Conservation (phyloP, 2,888 invertebrate species). For the Eupithecia inturbata region DNA sequence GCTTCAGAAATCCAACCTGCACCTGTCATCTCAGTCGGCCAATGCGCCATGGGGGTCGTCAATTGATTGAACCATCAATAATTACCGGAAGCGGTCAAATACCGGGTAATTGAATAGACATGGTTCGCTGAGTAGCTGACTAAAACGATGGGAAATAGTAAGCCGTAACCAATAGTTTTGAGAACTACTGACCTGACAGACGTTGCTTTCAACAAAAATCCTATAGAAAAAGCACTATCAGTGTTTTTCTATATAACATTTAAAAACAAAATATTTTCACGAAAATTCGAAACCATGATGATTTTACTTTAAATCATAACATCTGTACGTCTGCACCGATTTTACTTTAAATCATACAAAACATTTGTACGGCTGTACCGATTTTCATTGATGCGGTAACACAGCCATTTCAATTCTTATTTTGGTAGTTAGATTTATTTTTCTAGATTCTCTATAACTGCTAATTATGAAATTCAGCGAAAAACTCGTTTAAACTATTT, state of each 20-base stretch:
- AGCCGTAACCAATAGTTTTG: background rate
- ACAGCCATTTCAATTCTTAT: no score
- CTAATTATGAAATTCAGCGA: no score
- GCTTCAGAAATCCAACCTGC: background rate
- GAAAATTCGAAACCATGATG: background rate
- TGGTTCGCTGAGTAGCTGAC: background rate
- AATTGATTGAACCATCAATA: slow-evolving; percentile 8
- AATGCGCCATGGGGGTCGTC: background rate
- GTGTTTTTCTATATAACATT: background rate
- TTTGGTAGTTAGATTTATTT: no score
- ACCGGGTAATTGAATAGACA: slow-evolving; percentile 1
- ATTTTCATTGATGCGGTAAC: no score
- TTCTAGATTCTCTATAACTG: no score
- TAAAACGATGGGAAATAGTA: background rate
- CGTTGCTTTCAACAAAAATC: background rate
- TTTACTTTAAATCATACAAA: background rate
- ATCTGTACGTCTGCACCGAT: no score
- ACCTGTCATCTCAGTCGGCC: slow-evolving; percentile 7
- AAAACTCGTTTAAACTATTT: no score
- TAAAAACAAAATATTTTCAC: background rate
- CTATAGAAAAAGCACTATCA: background rate
- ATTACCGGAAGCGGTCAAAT: slow-evolving; percentile 7
- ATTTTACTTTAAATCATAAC: background rate
- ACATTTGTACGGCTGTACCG: no score
- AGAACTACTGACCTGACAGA: background rate